phyloP scores from a whole-genome alignment of 2,113 vertebrate genomes.

The Festucalex cinctus region DNA sequence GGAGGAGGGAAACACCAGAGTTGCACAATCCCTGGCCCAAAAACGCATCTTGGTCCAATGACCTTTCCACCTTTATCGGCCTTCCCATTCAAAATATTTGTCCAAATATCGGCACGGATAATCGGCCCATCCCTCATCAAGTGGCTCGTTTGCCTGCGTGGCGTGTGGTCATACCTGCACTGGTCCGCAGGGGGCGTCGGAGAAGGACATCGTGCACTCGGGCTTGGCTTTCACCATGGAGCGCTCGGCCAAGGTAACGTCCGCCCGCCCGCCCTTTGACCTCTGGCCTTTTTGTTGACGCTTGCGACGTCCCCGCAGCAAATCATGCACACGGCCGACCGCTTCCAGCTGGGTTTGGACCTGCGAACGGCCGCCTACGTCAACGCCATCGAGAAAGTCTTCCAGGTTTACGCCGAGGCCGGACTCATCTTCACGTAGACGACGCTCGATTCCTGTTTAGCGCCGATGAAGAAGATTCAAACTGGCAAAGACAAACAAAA shows the following conservation, averaged over 20 bases:
- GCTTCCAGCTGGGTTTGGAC: conserved; percentile 92
- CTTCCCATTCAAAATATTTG: too few relatives aligned
- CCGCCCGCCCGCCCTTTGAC: not conserved
- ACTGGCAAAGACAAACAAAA: not conserved
- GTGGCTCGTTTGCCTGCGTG: too few relatives aligned
- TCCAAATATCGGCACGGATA: too few relatives aligned
- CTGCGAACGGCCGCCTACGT: conserved; percentile 94
- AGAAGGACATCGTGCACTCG: conserved; percentile 99
- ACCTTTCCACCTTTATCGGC: too few relatives aligned
- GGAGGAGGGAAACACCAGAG: too few relatives aligned
- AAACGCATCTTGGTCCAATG: too few relatives aligned
- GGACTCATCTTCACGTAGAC: conserved; percentile 91
- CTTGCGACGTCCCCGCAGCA: conserved; percentile 70
- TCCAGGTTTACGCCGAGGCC: conserved; percentile 94
- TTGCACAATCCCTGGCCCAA: too few relatives aligned
- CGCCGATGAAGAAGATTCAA: not conserved
- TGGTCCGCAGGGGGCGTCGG: conserved; percentile 84
- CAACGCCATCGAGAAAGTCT: conserved; percentile 98
- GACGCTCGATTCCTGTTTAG: not conserved
- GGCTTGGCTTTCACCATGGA: conserved; percentile 97
- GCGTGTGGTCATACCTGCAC: not conserved
- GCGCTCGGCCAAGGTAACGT: conserved; percentile 86
- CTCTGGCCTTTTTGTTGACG: not conserved
- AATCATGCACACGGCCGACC: conserved; percentile 95
- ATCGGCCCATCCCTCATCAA: too few relatives aligned